Percentiles rank a stretch among this genome's conserved stretches.
Evolutionary conservation across 2,888 invertebrate species (phyloP).

Genomic region (Drosophila multiciliata): DNA sequence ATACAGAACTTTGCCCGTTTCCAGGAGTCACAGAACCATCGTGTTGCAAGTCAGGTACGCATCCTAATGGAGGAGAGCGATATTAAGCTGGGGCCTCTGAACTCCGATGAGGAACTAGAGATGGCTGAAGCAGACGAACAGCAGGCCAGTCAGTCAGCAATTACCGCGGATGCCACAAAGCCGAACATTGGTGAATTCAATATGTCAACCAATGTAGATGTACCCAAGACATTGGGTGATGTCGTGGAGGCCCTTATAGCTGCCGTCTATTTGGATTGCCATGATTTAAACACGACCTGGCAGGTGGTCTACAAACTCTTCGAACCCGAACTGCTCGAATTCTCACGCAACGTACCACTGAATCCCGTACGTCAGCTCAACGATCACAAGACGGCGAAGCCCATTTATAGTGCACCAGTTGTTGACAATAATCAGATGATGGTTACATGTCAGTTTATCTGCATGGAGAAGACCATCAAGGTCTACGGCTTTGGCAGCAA

Average conservation of each 20-base stretch:
- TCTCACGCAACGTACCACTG: conserved; percentile 93
- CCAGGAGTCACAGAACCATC: conserved; percentile 79
- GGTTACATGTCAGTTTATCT: conserved; percentile 88
- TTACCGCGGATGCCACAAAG: not conserved
- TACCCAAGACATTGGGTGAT: conserved; percentile 95
- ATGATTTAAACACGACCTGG: conserved; percentile 91
- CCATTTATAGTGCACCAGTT: conserved; percentile 86
- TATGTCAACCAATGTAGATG: conserved; percentile 92
- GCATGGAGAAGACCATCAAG: conserved; percentile 86
- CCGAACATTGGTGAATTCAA: conserved; percentile 58
- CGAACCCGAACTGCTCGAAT: conserved; percentile 93
- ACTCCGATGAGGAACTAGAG: conserved; percentile 53
- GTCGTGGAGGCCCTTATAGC: conserved; percentile 96
- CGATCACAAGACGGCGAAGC: conserved; percentile 92
- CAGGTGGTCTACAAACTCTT: conserved; percentile 92
- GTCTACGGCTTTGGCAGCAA: conserved; percentile 91
- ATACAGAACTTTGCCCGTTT: conserved; percentile 85
- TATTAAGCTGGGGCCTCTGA: conserved; percentile 20
- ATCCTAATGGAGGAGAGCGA: conserved; percentile 81
- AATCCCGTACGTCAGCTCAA: conserved; percentile 94
- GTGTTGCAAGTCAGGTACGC: conserved; percentile 82
- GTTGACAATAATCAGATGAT: conserved; percentile 85
- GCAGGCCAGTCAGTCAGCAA: not conserved
- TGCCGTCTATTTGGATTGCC: conserved; percentile 95
- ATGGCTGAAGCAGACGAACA: conserved; percentile 4